Evolutionary conservation across 2,113 vertebrate species (phyloP).

Genomic region (Leptocoma aspasia): DNA sequence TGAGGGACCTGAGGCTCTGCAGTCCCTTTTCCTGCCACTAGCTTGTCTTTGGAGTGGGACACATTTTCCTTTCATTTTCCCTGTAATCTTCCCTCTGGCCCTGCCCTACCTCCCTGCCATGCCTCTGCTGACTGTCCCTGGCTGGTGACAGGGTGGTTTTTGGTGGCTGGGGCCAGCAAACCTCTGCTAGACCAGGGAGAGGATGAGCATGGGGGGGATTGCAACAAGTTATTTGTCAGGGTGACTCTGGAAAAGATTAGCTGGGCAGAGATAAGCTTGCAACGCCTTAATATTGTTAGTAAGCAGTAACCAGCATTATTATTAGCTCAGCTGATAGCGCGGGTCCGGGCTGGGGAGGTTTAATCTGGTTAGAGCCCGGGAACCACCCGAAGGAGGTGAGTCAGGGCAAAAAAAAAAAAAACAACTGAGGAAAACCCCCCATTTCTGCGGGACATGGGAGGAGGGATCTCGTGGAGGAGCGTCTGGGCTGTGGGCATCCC

Average conservation of each 20-base stretch:
- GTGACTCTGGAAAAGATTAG: slow-evolving; percentile 63
- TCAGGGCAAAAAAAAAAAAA: background rate
- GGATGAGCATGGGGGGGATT: background rate
- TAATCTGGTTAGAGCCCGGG: background rate
- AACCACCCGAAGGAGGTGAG: background rate
- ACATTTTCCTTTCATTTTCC: background rate
- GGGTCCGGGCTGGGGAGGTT: background rate
- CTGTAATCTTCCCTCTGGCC: background rate
- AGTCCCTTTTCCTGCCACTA: background rate
- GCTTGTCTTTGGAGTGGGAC: background rate
- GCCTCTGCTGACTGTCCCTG: background rate
- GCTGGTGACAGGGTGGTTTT: background rate
- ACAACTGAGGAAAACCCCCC: rapidly evolving
- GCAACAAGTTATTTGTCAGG: slow-evolving; percentile 29
- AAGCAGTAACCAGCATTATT: slow-evolving; percentile 56
- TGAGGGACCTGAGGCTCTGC: background rate
- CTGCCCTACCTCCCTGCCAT: background rate
- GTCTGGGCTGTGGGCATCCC: rapidly evolving
- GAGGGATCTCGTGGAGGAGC: background rate
- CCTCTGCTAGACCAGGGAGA: background rate
- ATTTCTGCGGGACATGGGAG: background rate
- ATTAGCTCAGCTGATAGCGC: slow-evolving; percentile 22
- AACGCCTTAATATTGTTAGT: slow-evolving; percentile 23
- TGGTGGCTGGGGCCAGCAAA: background rate
- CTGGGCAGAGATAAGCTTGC: slow-evolving; percentile 54